A percentile compares a stretch with the other conserved stretches of the same genome.
phyloP scores from a whole-genome alignment of 2,113 vertebrate genomes.

The Pao palembangensis region DNA sequence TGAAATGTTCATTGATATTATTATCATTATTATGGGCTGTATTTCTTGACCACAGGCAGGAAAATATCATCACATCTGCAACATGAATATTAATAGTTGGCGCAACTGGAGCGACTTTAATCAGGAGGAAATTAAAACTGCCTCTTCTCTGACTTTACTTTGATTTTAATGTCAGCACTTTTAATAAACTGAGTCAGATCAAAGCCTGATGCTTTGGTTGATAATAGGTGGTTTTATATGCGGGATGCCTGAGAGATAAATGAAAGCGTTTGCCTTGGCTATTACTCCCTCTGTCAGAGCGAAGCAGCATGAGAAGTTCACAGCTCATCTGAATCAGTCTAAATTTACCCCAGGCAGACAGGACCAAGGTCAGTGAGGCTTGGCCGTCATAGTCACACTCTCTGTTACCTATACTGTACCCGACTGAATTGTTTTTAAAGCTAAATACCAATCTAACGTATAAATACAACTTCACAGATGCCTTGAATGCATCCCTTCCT shows the following conservation, averaged over 20 bases:
- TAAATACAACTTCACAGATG: too few relatives aligned
- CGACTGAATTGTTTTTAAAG: too few relatives aligned
- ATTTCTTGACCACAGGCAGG: too few relatives aligned
- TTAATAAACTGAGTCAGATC: constrained; percentile 2
- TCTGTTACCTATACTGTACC: too few relatives aligned
- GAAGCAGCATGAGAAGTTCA: constrained; percentile 39
- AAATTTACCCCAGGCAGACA: constrained; percentile 36
- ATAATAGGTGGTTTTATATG: constrained; percentile 40
- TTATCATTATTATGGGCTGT: too few relatives aligned
- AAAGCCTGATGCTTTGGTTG: constrained; percentile 16
- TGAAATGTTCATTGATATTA: too few relatives aligned
- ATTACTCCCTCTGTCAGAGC: constrained; percentile 69
- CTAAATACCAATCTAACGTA: too few relatives aligned
- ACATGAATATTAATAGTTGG: background rate
- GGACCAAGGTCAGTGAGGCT: constrained; percentile 51
- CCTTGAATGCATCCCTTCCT: too few relatives aligned
- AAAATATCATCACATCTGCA: background rate
- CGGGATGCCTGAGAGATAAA: constrained; percentile 37
- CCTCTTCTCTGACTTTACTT: background rate
- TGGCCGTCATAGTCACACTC: constrained; percentile 25
- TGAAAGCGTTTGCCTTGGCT: constrained; percentile 46
- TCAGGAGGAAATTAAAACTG: background rate
- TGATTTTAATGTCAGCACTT: background rate
- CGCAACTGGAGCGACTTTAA: background rate
- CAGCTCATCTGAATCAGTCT: constrained; percentile 43